These are phyloP conservation scores for Argyrosomus regius DNA, from an alignment of 2,797 vertebrate species.

Conservation along the genomic window DNA sequence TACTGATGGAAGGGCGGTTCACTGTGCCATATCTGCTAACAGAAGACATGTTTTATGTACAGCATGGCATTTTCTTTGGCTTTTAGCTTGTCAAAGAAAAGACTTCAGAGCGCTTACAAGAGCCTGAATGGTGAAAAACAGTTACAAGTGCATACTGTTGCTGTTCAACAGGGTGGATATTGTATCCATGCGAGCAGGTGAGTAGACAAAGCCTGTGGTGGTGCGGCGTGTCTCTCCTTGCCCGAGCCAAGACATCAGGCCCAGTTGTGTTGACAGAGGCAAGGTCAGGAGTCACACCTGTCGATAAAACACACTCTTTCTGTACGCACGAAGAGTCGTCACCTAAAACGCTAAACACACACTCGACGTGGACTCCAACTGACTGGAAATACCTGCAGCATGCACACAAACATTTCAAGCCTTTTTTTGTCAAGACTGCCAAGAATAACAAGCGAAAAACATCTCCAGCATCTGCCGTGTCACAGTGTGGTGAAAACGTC, in stretches of 20 bases:
- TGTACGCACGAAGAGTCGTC: slow-evolving; percentile 24
- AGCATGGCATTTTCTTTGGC: neutral
- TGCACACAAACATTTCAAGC: slow-evolving; percentile 9
- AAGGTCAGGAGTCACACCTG: slow-evolving; percentile 84
- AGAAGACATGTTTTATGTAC: neutral
- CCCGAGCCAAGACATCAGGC: slow-evolving; percentile 61
- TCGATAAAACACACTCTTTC: slow-evolving; percentile 49
- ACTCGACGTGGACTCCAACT: slow-evolving; percentile 1
- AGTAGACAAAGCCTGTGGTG: slow-evolving; percentile 75
- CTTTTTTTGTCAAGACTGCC: neutral
- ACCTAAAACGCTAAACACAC: slow-evolving; percentile 24
- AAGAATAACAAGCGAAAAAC: slow-evolving; percentile 5
- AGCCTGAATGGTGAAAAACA: slow-evolving; percentile 20
- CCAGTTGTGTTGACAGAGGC: slow-evolving; percentile 75
- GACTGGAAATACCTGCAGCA: slow-evolving; percentile 31
- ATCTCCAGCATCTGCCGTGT: neutral
- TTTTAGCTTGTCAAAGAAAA: slow-evolving; percentile 24
- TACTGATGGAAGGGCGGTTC: slow-evolving; percentile 27
- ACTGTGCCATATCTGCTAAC: slow-evolving; percentile 15
- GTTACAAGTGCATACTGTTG: neutral
- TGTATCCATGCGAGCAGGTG: slow-evolving; percentile 76
- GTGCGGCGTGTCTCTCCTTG: slow-evolving; percentile 68
- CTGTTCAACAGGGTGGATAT: slow-evolving; percentile 48
- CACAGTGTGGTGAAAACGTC: slow-evolving; percentile 12
- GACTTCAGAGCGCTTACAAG: neutral